These are phyloP conservation scores for Sesia bembeciformis DNA, from an alignment of 2,888 invertebrate species.

Conservation along the genomic window DNA sequence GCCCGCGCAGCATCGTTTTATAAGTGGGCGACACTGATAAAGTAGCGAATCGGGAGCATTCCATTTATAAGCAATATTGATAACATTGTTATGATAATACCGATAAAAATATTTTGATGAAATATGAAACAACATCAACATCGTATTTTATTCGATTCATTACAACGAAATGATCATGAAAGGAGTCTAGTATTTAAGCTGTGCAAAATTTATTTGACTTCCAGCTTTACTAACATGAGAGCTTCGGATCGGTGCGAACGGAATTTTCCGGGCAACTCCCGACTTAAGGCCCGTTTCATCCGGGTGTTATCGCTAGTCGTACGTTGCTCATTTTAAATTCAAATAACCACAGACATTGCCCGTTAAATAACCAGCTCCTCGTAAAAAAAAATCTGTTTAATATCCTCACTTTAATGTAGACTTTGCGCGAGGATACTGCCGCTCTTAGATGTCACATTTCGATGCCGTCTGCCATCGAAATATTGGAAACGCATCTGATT, in stretches of 20 bases:
- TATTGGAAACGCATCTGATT: no score
- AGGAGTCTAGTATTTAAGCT: background rate
- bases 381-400: no score
- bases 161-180: no score
- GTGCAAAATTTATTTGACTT: constrained; percentile 12
- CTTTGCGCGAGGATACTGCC: no score
- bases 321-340: constrained; percentile 45
- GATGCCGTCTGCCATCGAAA: no score
- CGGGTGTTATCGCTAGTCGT: constrained; percentile 33
- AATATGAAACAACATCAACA: background rate
- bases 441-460: no score
- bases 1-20: constrained; percentile 16
- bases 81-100: background rate
- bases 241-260: constrained; percentile 19
- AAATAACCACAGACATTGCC: constrained; percentile 34
- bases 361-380: constrained; percentile 20
- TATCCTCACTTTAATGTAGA: no score
- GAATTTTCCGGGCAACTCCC: constrained; percentile 35
- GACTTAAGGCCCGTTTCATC: constrained; percentile 27
- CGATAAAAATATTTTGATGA: background rate
- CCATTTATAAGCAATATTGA: constrained; percentile 3
- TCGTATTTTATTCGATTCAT: no score
- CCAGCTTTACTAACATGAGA: constrained; percentile 23
- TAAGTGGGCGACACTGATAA: constrained; percentile 19
- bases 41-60: constrained; percentile 6